Evolutionary conservation across 2,888 invertebrate genomes (phyloP), one percentile per base, ranked within the genome.

Genomic region (Laspeyria flexula): DNA sequence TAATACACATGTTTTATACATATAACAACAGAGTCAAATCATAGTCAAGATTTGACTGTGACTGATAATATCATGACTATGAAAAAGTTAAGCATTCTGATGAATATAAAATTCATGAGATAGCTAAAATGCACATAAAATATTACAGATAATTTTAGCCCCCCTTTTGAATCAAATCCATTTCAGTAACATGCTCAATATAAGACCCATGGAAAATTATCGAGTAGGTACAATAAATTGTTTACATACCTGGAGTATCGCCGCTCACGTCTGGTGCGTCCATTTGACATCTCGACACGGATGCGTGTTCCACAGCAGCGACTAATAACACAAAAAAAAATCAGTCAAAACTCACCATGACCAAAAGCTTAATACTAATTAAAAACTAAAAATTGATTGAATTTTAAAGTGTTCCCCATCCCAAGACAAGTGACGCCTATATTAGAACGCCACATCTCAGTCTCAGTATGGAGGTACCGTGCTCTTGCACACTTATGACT

Each of bases 271-370:
- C 97, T 93, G 42, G 96, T 96, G 69, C 97, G 94, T 0, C 97
- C 97, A 60, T 96, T 97, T 0, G 97, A 97, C 98, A 98, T 98
- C 91, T 98, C 98, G 11, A 98, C 97, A 56, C 97, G 95, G 43
- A 98, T 96, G 75, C 97, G 94, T 21, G 97, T 96, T 7, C 98
- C 97, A 88, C 97, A 97, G 88, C 97, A 96, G 42, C 97, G 95
- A 55, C 97, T 97, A 77, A 11, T 58, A 49, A 7, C 3, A 30
- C 5, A 25, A 3, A 2, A 48, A 51, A 37, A 39, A 47, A 18
- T 27, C 30, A 51, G 5, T 15, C 3, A 12, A 4, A 10, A 21
- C 9, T 6, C 1, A 25, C 5, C 25, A 6, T 25, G 9, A 4
- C 1, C 25, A 25, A 7, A 6, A 25, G 25, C 2, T 5, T 3